Evolutionary conservation across 2,113 vertebrate genomes (phyloP).

Genomic region (Eonycteris spelaea): DNA sequence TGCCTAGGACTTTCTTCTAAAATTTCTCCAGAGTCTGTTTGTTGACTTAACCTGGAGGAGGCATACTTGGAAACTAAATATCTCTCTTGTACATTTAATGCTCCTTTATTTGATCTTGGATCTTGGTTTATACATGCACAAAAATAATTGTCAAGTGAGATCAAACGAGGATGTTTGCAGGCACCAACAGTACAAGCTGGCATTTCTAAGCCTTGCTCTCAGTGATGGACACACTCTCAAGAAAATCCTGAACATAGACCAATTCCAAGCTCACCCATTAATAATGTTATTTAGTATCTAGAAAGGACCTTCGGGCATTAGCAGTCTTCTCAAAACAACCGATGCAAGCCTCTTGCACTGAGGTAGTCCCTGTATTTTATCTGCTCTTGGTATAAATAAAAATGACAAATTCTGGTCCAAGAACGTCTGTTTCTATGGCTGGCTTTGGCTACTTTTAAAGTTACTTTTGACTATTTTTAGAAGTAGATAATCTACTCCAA

Average conservation of each 20-base stretch:
- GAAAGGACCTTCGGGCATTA: background rate
- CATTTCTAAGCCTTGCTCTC: background rate
- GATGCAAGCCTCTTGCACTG: background rate
- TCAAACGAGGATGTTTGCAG: constrained; percentile 4
- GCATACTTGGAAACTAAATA: background rate
- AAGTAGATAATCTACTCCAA: background rate
- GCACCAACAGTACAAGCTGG: background rate
- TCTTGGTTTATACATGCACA: background rate
- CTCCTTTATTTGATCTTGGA: constrained; percentile 11
- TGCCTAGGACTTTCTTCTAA: background rate
- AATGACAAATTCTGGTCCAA: background rate
- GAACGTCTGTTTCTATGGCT: background rate
- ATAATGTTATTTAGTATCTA: background rate
- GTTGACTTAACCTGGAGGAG: constrained; percentile 7
- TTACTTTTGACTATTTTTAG: background rate
- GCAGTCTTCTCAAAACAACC: background rate
- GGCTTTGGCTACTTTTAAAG: background rate
- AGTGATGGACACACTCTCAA: background rate
- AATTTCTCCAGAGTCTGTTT: background rate
- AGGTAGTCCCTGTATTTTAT: background rate
- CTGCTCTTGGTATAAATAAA: background rate
- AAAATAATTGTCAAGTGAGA: constrained; percentile 8
- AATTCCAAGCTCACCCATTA: background rate
- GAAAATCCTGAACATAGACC: background rate
- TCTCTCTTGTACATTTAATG: constrained; percentile 17